These are phyloP conservation scores for Drosophila fungiperda DNA, from an alignment of 2,888 invertebrate genomes.

Conservation along the genomic window DNA sequence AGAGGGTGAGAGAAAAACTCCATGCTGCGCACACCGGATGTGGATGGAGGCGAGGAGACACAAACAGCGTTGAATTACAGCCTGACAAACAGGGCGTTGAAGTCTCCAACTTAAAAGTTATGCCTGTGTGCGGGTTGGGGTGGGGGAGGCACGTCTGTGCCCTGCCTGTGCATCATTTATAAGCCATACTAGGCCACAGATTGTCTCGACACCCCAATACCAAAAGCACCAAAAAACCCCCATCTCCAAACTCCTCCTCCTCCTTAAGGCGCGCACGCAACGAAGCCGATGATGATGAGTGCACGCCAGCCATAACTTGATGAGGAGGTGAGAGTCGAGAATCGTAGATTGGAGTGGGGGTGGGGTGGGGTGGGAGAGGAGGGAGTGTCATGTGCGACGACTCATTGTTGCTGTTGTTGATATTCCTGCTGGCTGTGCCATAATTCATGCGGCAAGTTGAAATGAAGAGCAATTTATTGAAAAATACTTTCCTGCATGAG, in stretches of 20 bases:
- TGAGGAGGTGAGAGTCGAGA: constrained; percentile 25
- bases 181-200: constrained; percentile 78
- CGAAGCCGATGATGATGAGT: constrained; percentile 76
- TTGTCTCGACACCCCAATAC: constrained; percentile 67
- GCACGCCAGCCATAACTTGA: constrained; percentile 69
- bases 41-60: constrained; percentile 54
- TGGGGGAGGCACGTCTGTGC: constrained; percentile 32
- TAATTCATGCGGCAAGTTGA: constrained; percentile 73
- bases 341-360: not conserved
- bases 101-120: constrained; percentile 78
- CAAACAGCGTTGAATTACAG: constrained; percentile 79
- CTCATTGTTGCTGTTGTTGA: constrained; percentile 27
- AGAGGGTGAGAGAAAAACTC: constrained; percentile 34
- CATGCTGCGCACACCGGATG: constrained; percentile 49
- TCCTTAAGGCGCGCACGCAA: constrained; percentile 59
- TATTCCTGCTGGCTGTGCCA: constrained; percentile 51
- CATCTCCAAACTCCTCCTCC: not conserved
- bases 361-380: not conserved
- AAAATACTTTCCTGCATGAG: constrained; percentile 64
- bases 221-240: constrained; percentile 6
- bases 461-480: constrained; percentile 78
- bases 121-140: constrained; percentile 45
- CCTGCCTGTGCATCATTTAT: constrained; percentile 76
- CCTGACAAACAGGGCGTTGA: constrained; percentile 79
- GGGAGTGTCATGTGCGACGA: constrained; percentile 66